Conservation (phyloP, 2,113 vertebrate species). For the Copsychus sechellarum region DNA sequence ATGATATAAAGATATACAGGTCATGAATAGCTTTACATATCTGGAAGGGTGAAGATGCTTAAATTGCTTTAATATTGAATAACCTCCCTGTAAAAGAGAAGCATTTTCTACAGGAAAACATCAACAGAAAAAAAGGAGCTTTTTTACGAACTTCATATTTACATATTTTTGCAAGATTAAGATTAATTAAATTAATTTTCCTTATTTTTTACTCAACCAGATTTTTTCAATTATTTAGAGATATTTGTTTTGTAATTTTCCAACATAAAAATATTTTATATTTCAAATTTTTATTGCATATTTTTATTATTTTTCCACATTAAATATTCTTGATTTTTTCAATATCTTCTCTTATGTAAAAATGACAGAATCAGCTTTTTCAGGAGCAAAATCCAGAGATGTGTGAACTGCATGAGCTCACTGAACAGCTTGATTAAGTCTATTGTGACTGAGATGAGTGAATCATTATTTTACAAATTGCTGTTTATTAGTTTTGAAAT, state of each 20-base stretch:
- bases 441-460: not conserved
- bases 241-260: not conserved
- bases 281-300: not conserved
- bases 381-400: not conserved
- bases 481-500: conserved; percentile 15
- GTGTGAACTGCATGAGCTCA: not conserved
- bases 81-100: not conserved
- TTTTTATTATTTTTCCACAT: not conserved
- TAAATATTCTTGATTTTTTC: not conserved
- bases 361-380: not conserved
- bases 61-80: not conserved
- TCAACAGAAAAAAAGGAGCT: not conserved
- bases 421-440: not conserved
- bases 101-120: not conserved
- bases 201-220: not conserved
- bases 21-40: not conserved
- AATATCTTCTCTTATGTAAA: not conserved
- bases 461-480: not conserved
- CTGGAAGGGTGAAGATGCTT: not conserved
- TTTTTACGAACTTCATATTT: not conserved
- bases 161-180: not conserved
- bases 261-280: not conserved
- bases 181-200: not conserved
- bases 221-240: not conserved
- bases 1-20: not conserved